Evolutionary conservation across 2,113 vertebrate species (phyloP).

Genomic region (Hymenochirus boettgeri): DNA sequence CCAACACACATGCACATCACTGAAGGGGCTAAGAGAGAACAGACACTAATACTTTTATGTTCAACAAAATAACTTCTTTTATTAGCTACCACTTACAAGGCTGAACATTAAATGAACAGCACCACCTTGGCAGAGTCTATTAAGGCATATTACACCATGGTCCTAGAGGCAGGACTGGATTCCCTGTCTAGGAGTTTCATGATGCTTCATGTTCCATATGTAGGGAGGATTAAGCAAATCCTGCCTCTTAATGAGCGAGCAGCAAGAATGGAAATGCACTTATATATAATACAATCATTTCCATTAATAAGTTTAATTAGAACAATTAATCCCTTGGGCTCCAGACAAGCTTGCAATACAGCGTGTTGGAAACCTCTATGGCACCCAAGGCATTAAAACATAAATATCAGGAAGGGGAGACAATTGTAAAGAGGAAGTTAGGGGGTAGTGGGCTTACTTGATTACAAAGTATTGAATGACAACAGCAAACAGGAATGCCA

Average conservation of each 20-base stretch:
- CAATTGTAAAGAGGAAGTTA: constrained; percentile 22
- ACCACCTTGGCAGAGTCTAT: constrained; percentile 3
- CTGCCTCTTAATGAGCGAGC: constrained; percentile 50
- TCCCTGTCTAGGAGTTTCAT: constrained; percentile 44
- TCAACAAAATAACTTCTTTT: constrained; percentile 14
- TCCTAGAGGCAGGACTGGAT: constrained; percentile 46
- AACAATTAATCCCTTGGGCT: constrained; percentile 45
- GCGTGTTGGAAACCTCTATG: neutral
- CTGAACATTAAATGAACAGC: constrained; percentile 35
- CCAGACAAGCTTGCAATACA: constrained; percentile 3
- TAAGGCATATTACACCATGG: constrained; percentile 53
- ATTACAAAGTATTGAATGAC: constrained; percentile 70
- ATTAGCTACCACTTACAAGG: constrained; percentile 38
- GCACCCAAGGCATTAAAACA: constrained; percentile 32
- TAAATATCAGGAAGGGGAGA: constrained; percentile 50
- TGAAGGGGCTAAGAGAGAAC: neutral
- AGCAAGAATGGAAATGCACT: constrained; percentile 47
- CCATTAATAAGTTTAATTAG: constrained; percentile 48
- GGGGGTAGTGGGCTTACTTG: constrained; percentile 50
- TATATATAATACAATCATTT: constrained; percentile 40
- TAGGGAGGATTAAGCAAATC: constrained; percentile 45
- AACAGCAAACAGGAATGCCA: constrained; percentile 66
- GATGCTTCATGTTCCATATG: constrained; percentile 39
- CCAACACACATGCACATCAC: too few species aligned
- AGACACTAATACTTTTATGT: neutral